Conservation (phyloP, 1,140 invertebrate species). For the Galleria mellonella region DNA sequence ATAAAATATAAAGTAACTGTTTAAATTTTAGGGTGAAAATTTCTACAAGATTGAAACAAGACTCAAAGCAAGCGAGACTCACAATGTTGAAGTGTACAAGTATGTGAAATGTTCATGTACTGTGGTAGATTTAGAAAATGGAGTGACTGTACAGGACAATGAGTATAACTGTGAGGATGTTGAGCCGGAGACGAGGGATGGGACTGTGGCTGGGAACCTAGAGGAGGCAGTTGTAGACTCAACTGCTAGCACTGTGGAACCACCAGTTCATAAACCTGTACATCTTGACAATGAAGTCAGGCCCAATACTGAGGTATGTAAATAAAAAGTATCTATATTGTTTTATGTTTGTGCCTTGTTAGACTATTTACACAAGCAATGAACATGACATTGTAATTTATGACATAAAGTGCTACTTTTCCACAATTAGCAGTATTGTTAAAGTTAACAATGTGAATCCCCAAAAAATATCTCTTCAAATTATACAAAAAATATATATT, state of each 20-base stretch:
- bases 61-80: slow-evolving; percentile 26
- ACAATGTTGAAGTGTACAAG: slow-evolving; percentile 24
- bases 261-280: slow-evolving; percentile 25
- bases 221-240: slow-evolving; percentile 13
- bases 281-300: slow-evolving; percentile 58
- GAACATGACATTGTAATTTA: too few species aligned
- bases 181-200: slow-evolving; percentile 10
- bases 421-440: too few species aligned
- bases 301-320: slow-evolving; percentile 37
- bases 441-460: too few species aligned
- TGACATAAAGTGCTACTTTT: too few species aligned
- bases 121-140: slow-evolving; percentile 27
- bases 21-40: slow-evolving; percentile 33
- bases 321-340: neutral
- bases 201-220: neutral
- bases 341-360: too few species aligned
- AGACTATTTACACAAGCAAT: too few species aligned
- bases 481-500: too few species aligned
- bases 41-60: slow-evolving; percentile 26
- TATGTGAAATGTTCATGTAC: slow-evolving; percentile 33
- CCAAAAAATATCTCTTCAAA: too few species aligned
- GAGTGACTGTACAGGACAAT: slow-evolving; percentile 29
- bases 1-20: too few species aligned
- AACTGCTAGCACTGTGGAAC: slow-evolving; percentile 13
- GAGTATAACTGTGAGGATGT: slow-evolving; percentile 28